These are phyloP conservation scores for Agrochola lota DNA, from an alignment of 2,888 invertebrate species.

Conservation along the genomic window DNA sequence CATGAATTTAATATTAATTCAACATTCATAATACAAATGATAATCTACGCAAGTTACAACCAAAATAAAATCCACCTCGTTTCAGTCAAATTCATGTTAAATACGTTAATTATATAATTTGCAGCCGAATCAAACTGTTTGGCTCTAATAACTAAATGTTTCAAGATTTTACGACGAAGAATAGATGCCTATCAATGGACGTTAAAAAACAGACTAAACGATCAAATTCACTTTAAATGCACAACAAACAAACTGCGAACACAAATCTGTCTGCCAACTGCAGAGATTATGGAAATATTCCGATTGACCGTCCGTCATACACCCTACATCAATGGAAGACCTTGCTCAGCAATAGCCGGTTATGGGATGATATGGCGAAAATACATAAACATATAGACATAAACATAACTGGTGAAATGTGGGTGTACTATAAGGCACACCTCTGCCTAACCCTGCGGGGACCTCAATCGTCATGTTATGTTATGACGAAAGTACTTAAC, in stretches of 20 bases:
- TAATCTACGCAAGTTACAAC: too few relatives aligned
- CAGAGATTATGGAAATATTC: slow-evolving; percentile 38
- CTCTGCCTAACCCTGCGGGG: too few relatives aligned
- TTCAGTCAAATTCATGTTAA: not conserved
- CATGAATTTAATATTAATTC: too few relatives aligned
- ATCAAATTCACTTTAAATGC: slow-evolving; percentile 10
- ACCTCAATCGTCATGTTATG: too few relatives aligned
- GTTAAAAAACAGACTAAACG: not conserved
- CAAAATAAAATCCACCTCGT: not conserved
- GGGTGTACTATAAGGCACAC: too few relatives aligned
- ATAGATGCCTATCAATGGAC: not conserved
- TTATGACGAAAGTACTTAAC: not conserved
- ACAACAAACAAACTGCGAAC: slow-evolving; percentile 7
- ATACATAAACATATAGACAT: not conserved
- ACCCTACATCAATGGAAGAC: slow-evolving; percentile 9
- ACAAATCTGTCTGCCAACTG: slow-evolving; percentile 33
- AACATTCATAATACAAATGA: too few relatives aligned
- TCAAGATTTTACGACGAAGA: too few relatives aligned
- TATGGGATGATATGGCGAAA: not conserved
- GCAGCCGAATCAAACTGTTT: not conserved
- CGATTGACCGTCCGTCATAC: slow-evolving; percentile 11
- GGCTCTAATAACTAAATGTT: not conserved
- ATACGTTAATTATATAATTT: not conserved
- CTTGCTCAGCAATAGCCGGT: slow-evolving; percentile 28
- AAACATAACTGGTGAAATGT: too few relatives aligned